Percentiles rank a stretch among this genome's conserved stretches.
These are phyloP conservation scores for Parasteatoda lunata DNA, from an alignment of 2,888 invertebrate species.

Conservation along the genomic window DNA sequence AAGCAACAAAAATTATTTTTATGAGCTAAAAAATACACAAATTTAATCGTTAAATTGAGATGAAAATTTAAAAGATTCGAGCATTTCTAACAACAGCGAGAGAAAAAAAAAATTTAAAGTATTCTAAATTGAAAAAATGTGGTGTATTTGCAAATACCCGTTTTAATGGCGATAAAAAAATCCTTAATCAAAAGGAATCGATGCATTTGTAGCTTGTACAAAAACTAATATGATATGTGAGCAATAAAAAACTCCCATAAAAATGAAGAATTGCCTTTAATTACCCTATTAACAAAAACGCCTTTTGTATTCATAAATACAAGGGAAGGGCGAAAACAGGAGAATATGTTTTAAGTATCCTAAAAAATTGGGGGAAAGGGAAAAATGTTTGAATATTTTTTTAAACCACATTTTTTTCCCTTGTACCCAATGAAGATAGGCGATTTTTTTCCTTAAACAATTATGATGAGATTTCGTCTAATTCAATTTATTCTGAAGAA, in stretches of 20 bases:
- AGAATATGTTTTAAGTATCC: constrained; percentile 36
- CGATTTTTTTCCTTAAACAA: constrained; percentile 54
- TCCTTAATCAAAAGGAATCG: constrained; percentile 3
- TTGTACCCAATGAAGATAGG: constrained; percentile 55
- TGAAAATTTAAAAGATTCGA: too few species aligned
- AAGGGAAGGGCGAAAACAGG: constrained; percentile 35
- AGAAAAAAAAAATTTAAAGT: background rate
- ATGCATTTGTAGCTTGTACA: background rate
- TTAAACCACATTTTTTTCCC: background rate
- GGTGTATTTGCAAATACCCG: background rate
- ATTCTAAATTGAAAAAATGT: background rate
- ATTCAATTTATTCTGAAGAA: constrained; percentile 66
- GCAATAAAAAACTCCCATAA: constrained; percentile 29
- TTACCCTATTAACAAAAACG: constrained; percentile 50
- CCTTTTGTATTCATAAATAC: constrained; percentile 36
- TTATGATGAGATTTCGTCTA: constrained; percentile 67
- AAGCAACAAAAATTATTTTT: too few species aligned
- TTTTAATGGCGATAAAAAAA: background rate
- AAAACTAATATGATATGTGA: constrained; percentile 1
- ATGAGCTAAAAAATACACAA: too few species aligned
- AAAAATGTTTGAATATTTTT: constrained; percentile 19
- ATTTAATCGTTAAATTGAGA: too few species aligned
- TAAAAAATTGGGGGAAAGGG: constrained; percentile 17
- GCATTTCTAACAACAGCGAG: too few species aligned
- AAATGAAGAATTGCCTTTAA: constrained; percentile 60